A percentile compares a stretch with the other conserved stretches of the same genome.
These are phyloP conservation scores for Periophthalmus magnuspinnatus DNA, from an alignment of 2,797 vertebrate genomes.

Conservation along the genomic window DNA sequence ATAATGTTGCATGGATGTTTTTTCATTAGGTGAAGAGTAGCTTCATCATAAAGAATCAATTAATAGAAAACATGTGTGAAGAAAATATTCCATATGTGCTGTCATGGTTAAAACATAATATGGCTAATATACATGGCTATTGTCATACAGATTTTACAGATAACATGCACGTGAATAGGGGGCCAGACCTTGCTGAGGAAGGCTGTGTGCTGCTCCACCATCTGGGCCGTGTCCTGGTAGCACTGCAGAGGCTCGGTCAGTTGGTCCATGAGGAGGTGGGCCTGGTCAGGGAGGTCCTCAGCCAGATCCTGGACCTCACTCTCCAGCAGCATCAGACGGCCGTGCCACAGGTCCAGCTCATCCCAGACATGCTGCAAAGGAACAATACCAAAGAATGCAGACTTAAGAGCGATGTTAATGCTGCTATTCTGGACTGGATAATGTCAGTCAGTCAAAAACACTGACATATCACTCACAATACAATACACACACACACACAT, in stretches of 20 bases:
- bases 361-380: constrained; percentile 86
- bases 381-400: background rate
- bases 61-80: too few relatives aligned
- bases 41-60: too few relatives aligned
- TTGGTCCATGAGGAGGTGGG: constrained; percentile 89
- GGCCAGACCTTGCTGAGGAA: constrained; percentile 86
- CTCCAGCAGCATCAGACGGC: constrained; percentile 86
- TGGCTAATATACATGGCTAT: too few relatives aligned
- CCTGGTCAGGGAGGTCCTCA: constrained; percentile 83
- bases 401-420: background rate
- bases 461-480: too few relatives aligned
- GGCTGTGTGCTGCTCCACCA: constrained; percentile 85
- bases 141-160: too few relatives aligned
- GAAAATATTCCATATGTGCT: too few relatives aligned
- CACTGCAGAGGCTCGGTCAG: constrained; percentile 84
- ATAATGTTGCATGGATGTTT: too few relatives aligned
- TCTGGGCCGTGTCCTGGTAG: constrained; percentile 86
- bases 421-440: background rate
- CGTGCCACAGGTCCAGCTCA: constrained; percentile 88
- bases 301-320: constrained; percentile 89
- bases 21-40: too few relatives aligned
- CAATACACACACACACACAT: too few relatives aligned
- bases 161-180: background rate
- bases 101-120: too few relatives aligned
- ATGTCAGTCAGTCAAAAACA: too few relatives aligned